Evolutionary conservation across 2,888 invertebrate species (phyloP).

Genomic region (Alloscopus bannaensis): DNA sequence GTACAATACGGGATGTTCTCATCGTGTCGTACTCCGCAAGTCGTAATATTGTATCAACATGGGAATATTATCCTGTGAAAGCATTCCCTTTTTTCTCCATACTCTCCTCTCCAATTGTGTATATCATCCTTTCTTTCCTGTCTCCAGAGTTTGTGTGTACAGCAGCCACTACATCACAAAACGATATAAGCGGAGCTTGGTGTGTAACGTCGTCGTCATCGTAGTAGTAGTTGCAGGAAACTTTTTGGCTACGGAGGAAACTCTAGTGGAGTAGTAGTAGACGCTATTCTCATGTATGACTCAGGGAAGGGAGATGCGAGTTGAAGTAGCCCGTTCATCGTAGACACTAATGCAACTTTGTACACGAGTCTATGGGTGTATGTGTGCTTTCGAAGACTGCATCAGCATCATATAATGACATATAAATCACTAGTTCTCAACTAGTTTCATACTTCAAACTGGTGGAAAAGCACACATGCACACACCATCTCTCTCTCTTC

Average conservation of each 20-base stretch:
- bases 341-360: background rate
- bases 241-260: background rate
- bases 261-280: background rate
- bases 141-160: constrained; percentile 49
- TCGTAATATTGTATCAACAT: constrained; percentile 56
- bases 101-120: constrained; percentile 32
- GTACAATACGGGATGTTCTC: constrained; percentile 17
- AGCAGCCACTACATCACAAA: too few relatives aligned
- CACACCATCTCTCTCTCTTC: background rate
- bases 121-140: constrained; percentile 32
- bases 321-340: too few relatives aligned
- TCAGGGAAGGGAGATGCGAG: too few relatives aligned
- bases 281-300: too few relatives aligned
- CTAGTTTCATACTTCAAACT: too few relatives aligned
- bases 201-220: background rate
- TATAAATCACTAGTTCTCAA: too few relatives aligned
- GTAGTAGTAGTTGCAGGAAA: too few relatives aligned
- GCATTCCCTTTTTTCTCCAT: constrained; percentile 48
- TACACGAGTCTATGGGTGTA: constrained; percentile 14
- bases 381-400: too few relatives aligned
- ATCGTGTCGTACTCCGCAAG: constrained; percentile 41
- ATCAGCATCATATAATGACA: too few relatives aligned
- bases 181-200: too few relatives aligned
- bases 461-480: too few relatives aligned
- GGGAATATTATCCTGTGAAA: constrained; percentile 61